Evolutionary conservation across 1,140 invertebrate genomes (phyloP), one percentile per base, ranked within the genome.

Genomic region (Drosophila tristis): DNA sequence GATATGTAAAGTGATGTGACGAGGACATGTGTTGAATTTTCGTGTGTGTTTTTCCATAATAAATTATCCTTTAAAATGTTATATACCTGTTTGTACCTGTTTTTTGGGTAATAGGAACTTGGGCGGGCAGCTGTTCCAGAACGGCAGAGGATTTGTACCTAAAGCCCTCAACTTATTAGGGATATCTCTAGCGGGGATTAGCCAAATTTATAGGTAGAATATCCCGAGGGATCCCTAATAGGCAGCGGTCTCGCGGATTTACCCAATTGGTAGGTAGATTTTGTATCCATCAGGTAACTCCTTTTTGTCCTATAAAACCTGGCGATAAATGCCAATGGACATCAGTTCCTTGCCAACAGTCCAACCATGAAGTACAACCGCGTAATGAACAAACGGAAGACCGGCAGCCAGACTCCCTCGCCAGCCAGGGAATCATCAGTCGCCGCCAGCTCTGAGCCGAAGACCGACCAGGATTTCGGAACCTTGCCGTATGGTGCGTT

Each of bases 351-450:
- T 58, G 8, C 13, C 44, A 45, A 49, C 44, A 49, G 16, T 26
- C 7, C 53, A 25, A 51, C 4, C 29, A 71, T 71, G 67, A 71
- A 71, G 67, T 71, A 71, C 51, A 64, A 71, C 51, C 64, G 65
- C 26, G 70, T 71, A 35, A 43, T 71, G 20, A 71, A 71, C 53
- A 71, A 71, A 44, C 64, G 53, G 44, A 70, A 71, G 35, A 7
- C 3, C 44, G 63, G 4, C 44, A 73, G 4, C 44, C 39, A 8
- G n/a, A 44, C 49, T 25, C 48, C 65, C 3, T 76, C 57, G 39
- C 49, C 50, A 13, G 73, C 49, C 8, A 61, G 56, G 29, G 29
- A 8, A 25, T 23, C 44, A 23, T 20, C 15, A 49, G 2, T 15
- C 13, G 51, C 9, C 51, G 31, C 29, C 8, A 20, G 20, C 20